phyloP scores from a whole-genome alignment of 1,140 invertebrate species.

The Macrobrachium nipponense region DNA sequence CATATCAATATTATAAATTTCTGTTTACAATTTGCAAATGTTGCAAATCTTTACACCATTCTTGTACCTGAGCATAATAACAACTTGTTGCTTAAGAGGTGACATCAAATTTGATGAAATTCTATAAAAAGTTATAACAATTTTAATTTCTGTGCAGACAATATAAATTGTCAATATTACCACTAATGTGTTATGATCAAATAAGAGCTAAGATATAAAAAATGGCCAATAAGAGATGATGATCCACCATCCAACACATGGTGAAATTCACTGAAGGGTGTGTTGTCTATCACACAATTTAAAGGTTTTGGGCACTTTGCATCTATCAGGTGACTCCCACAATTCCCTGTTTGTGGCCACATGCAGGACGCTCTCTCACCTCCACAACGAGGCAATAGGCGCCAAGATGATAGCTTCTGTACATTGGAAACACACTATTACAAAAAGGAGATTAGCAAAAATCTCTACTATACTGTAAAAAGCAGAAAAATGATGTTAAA shows the following conservation, averaged over 20 bases:
- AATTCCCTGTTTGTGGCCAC: constrained; percentile 44
- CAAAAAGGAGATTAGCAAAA: constrained; percentile 62
- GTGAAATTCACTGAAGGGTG: constrained; percentile 48
- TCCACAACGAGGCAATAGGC: constrained; percentile 24
- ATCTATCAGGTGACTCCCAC: constrained; percentile 46
- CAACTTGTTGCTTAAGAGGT: constrained; percentile 54
- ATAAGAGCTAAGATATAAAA: constrained; percentile 50
- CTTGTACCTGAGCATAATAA: constrained; percentile 56
- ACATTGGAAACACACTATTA: constrained; percentile 52
- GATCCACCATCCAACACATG: constrained; percentile 19
- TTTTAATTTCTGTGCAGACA: constrained; percentile 59
- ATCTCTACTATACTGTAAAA: constrained; percentile 61
- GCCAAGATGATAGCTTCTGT: constrained; percentile 46
- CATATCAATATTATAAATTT: constrained; percentile 55
- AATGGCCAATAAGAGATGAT: constrained; percentile 52
- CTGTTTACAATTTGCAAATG: constrained; percentile 54
- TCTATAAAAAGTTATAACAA: constrained; percentile 58
- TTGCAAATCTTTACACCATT: constrained; percentile 54
- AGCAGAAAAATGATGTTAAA: constrained; percentile 61
- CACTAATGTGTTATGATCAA: constrained; percentile 58
- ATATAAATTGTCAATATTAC: constrained; percentile 55
- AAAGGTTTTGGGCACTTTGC: constrained; percentile 51
- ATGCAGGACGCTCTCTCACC: constrained; percentile 25
- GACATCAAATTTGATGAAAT: constrained; percentile 57
- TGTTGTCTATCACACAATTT: constrained; percentile 50